A percentile compares a stretch with the other conserved stretches of the same genome.
Conservation (phyloP, 2,113 vertebrate species). For the Muntiacus muntjak region DNA sequence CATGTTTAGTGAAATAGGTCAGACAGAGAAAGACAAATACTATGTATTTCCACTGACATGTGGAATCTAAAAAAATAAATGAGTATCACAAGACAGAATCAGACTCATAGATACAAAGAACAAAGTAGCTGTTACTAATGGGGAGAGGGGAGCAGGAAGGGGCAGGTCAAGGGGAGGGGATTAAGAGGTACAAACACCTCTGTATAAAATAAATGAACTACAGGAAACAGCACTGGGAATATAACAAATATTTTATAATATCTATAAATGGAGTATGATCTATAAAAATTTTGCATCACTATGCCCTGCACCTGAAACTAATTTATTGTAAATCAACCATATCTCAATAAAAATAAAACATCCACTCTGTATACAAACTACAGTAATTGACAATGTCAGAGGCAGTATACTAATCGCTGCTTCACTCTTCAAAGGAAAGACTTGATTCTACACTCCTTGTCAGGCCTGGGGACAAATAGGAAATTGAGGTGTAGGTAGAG, state of each 20-base stretch:
- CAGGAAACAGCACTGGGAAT: neutral
- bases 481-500: neutral
- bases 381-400: neutral
- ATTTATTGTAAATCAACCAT: neutral
- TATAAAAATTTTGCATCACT: neutral
- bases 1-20: neutral
- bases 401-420: neutral
- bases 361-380: neutral
- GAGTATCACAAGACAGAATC: neutral
- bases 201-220: neutral
- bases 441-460: neutral
- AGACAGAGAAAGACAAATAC: neutral
- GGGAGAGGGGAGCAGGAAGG: neutral
- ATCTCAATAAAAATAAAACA: neutral
- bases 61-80: neutral
- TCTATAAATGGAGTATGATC: neutral
- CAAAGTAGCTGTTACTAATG: neutral
- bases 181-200: neutral
- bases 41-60: neutral
- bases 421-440: neutral
- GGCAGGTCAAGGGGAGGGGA: neutral
- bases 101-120: neutral
- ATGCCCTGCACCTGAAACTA: neutral
- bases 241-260: neutral
- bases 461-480: neutral